phyloP scores from a whole-genome alignment of 2,888 invertebrate species.

The Scelioninae gen. 2 region DNA sequence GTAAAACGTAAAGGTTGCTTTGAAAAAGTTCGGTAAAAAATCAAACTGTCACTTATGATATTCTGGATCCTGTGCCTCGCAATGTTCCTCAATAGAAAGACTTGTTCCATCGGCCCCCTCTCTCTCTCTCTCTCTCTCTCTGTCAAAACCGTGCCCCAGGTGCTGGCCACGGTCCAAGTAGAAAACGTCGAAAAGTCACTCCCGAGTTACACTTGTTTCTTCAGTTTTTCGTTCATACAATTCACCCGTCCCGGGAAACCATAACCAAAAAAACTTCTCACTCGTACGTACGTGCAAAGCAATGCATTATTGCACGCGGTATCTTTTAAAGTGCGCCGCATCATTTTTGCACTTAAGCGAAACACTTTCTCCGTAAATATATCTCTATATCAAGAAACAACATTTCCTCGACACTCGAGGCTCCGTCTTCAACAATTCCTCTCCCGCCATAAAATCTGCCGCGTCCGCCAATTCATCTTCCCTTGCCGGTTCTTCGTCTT shows the following conservation, averaged over 20 bases:
- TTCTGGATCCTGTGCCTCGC: neutral
- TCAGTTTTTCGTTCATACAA: constrained; percentile 34
- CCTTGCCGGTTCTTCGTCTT: constrained; percentile 32
- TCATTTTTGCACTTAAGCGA: constrained; percentile 30
- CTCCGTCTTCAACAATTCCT: constrained; percentile 49
- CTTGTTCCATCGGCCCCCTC: constrained; percentile 22
- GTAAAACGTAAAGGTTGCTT: neutral
- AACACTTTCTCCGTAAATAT: constrained; percentile 42
- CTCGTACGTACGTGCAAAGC: neutral
- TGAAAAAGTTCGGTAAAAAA: constrained; percentile 5
- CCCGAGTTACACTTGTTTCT: constrained; percentile 31
- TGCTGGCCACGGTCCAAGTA: constrained; percentile 31
- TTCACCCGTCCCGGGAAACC: constrained; percentile 18
- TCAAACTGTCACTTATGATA: neutral
- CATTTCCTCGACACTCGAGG: constrained; percentile 52
- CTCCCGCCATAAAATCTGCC: constrained; percentile 29
- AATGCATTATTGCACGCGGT: constrained; percentile 19
- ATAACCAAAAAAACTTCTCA: constrained; percentile 25
- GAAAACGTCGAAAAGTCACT: constrained; percentile 55
- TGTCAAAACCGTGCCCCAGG: constrained; percentile 7
- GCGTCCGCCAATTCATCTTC: no score
- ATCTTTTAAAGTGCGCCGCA: constrained; percentile 51
- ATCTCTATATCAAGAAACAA: constrained; percentile 53
- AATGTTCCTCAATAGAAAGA: neutral
- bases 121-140: constrained; percentile 10